phyloP scores from a whole-genome alignment of 1,140 invertebrate genomes.

The Bacillus rossius region DNA sequence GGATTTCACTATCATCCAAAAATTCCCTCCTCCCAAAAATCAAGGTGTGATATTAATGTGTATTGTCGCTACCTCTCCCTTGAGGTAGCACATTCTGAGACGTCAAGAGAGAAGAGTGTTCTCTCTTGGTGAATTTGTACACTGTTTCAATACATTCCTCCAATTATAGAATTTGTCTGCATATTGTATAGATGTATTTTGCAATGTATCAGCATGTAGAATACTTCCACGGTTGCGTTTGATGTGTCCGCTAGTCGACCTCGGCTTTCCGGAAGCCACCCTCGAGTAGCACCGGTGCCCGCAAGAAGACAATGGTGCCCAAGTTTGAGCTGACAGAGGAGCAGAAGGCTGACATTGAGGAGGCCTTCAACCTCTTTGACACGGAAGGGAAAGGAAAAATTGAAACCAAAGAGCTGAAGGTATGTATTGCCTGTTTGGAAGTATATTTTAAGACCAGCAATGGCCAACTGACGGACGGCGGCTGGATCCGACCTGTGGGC shows the following conservation, averaged over 20 bases:
- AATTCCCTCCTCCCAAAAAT: too few relatives aligned
- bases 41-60: too few relatives aligned
- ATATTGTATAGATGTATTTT: too few relatives aligned
- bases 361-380: conserved; percentile 95
- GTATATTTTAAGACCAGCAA: background rate
- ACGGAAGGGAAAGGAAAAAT: conserved; percentile 80
- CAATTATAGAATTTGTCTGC: too few relatives aligned
- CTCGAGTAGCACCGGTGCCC: background rate
- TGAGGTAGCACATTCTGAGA: too few relatives aligned
- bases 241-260: background rate
- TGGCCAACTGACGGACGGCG: background rate
- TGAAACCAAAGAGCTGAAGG: conserved; percentile 89
- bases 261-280: background rate
- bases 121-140: too few relatives aligned
- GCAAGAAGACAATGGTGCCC: conserved; percentile 8
- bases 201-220: too few relatives aligned
- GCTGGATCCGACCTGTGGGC: background rate
- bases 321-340: conserved; percentile 79
- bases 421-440: conserved; percentile 43
- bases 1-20: too few relatives aligned
- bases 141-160: too few relatives aligned
- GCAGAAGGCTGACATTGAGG: conserved; percentile 89
- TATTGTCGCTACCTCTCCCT: too few relatives aligned
- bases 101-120: too few relatives aligned
- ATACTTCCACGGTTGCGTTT: too few relatives aligned